These are phyloP conservation scores for Saguinus imperator DNA, from an alignment of 2,113 vertebrate species.

Conservation along the genomic window DNA sequence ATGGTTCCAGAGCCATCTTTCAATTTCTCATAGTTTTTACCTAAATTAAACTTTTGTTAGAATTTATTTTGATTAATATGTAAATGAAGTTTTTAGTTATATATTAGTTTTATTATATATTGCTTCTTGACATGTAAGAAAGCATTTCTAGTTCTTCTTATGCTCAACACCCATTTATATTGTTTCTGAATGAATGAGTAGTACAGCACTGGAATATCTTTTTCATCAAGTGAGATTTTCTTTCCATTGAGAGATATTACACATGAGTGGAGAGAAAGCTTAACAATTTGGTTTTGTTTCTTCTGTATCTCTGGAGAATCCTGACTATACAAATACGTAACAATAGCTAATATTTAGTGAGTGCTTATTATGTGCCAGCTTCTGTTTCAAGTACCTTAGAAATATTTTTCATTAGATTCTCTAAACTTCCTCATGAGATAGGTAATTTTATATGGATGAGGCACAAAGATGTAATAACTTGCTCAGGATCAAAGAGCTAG, in stretches of 20 bases:
- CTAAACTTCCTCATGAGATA: neutral
- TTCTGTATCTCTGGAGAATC: neutral
- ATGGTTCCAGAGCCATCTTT: neutral
- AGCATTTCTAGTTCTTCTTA: neutral
- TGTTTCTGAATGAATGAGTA: neutral
- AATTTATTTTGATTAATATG: neutral
- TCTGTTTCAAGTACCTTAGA: neutral
- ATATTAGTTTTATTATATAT: neutral
- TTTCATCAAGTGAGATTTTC: neutral
- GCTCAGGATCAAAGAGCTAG: neutral
- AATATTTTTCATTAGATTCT: neutral
- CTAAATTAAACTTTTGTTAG: neutral
- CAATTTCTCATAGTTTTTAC: neutral
- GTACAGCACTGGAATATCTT: neutral
- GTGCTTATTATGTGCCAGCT: neutral
- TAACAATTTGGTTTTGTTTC: neutral
- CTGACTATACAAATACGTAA: neutral
- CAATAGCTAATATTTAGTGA: neutral
- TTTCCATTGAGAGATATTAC: neutral
- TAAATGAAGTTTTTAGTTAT: neutral
- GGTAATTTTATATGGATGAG: neutral
- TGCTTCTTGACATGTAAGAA: neutral
- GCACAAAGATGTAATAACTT: neutral
- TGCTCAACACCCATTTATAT: neutral
- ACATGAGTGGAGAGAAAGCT: neutral